Base-by-base conservation (phyloP, 1,140 invertebrate genomes). In the Parapsyche elsis region DNA sequence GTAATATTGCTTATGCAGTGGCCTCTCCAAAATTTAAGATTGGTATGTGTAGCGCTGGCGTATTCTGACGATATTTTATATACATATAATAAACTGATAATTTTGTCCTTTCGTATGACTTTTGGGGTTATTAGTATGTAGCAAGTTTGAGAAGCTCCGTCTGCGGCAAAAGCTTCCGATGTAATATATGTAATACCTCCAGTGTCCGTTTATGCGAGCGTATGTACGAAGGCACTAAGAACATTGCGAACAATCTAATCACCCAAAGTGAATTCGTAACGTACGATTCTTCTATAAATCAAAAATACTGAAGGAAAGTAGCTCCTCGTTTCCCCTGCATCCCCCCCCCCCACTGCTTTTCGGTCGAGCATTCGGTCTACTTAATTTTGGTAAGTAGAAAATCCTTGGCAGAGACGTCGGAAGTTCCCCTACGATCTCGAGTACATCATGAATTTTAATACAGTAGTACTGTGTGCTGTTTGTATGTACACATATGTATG, bases 371-470 rank as follows among this genome's bases (percentile, higher is more conserved):
- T 5, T 67, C 23, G 64, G 64, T 76, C 12, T 64, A 26, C 45
- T 77, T 77, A 77, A 77, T 77, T 77, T 77, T 23, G 75, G 57
- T 77, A 77, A 77, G 75, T 77, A 77, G 75, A 77, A 77, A 77
- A 64, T 77, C 53, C 49, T 77, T 77, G 75, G 57, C 75, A 77
- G 38, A 64, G 26, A 75, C 14, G 45, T 57, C 46, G 45, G 24
- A 57, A 75, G 2, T 23, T 16, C 59, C 49, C 12, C 49, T 53
- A 16, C 16, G 49, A 19, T 14, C n/a, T 10, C 16, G 21, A 19
- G 16, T 10, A 24, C 64, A 67, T 67, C 64, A 67, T 67, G 64
- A 67, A 67, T 67, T 67, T 67, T 67, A 67, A 67, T 67, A 38
- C 30, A 67, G 64, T 53, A 10, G 49, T 12, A 2, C 49, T n/a